Conservation (phyloP, 2,888 invertebrate species). For the Cyclophora punctaria region DNA sequence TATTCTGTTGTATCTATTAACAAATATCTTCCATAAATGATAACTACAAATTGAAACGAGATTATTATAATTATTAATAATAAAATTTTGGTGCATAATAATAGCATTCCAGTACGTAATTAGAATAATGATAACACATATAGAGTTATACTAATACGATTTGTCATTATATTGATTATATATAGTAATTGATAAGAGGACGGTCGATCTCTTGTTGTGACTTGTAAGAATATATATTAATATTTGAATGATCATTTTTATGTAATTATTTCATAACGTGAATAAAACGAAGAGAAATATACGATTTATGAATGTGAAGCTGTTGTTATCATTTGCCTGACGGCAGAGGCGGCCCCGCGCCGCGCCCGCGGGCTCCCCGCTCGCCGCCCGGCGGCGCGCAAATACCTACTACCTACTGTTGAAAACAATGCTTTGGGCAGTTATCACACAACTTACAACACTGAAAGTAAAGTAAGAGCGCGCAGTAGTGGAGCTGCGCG, state of each 20-base stretch:
- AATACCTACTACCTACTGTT: no score
- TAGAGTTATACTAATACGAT: constrained; percentile 9
- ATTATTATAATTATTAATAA: constrained; percentile 2
- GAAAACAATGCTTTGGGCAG: no score
- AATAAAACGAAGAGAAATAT: constrained; percentile 50
- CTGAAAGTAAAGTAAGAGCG: no score
- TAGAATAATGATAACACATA: not conserved
- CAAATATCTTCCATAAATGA: no score
- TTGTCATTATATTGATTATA: constrained; percentile 22
- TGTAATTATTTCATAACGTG: constrained; percentile 42
- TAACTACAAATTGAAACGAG: not conserved
- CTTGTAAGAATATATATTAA: constrained; percentile 23
- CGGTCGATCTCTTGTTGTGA: constrained; percentile 30
- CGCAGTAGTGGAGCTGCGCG: no score
- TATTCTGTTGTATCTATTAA: no score
- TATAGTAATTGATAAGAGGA: constrained; percentile 27
- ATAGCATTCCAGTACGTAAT: constrained; percentile 4
- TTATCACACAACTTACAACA: no score
- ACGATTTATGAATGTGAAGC: constrained; percentile 63
- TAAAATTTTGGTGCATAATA: constrained; percentile 8
- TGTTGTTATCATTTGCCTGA: no score
- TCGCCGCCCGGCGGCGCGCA: no score
- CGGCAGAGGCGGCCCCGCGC: no score
- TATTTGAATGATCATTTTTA: constrained; percentile 33
- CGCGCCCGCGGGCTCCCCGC: no score